Evolutionary conservation across 92 coral and sea anemone genomes (phyloP).

Genomic region (Porites rus): DNA sequence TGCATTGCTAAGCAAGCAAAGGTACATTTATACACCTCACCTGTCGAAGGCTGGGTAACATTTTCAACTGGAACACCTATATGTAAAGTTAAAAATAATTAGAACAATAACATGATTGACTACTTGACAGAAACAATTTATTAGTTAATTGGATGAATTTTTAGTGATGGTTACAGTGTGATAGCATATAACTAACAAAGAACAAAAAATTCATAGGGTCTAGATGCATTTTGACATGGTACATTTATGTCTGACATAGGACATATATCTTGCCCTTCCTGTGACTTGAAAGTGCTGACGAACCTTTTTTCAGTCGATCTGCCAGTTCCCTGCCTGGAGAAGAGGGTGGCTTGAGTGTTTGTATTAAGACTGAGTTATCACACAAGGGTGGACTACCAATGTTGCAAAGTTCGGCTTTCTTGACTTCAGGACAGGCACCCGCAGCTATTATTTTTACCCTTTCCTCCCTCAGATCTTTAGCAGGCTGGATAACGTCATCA

Average conservation of each 20-base stretch:
- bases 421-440: constrained; percentile 73
- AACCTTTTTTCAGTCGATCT: constrained; percentile 73
- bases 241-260: too few relatives aligned
- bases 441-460: constrained; percentile 73
- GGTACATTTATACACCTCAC: not conserved
- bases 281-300: not conserved
- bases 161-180: too few relatives aligned
- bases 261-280: too few relatives aligned
- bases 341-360: constrained; percentile 66
- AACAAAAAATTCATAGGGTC: too few relatives aligned
- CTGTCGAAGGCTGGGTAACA: constrained; percentile 3
- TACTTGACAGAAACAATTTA: too few relatives aligned
- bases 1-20: not conserved
- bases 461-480: constrained; percentile 51
- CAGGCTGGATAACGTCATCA: constrained; percentile 76
- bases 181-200: too few relatives aligned
- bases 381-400: constrained; percentile 86
- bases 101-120: too few relatives aligned
- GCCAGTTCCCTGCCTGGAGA: constrained; percentile 79
- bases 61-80: constrained; percentile 11
- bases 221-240: not conserved
- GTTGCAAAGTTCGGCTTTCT: constrained; percentile 73
- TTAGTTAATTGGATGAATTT: too few relatives aligned
- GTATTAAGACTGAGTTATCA: constrained; percentile 78
- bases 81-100: not conserved